Percentiles rank a stretch among this genome's conserved stretches.
phyloP scores from a whole-genome alignment of 2,797 vertebrate genomes.

The Helicolenus hilgendorfi region DNA sequence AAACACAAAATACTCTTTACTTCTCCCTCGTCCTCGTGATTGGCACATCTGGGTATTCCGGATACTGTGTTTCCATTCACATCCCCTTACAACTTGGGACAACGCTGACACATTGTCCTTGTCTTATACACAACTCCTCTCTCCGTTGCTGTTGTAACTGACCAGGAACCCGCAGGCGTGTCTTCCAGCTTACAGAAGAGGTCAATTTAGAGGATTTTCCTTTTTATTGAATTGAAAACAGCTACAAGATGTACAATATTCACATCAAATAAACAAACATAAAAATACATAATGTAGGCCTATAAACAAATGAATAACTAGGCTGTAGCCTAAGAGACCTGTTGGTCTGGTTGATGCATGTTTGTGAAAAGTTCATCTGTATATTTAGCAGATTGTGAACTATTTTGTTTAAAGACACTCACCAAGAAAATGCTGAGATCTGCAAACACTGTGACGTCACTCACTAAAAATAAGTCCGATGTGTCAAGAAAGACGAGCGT shows the following conservation, averaged over 20 bases:
- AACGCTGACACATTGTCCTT: neutral
- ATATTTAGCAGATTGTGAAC: no score
- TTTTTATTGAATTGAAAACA: no score
- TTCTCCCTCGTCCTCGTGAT: fast-evolving
- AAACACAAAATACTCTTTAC: neutral
- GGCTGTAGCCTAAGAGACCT: no score
- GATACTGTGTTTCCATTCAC: neutral
- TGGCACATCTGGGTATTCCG: neutral
- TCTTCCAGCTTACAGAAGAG: neutral
- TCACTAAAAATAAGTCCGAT: neutral
- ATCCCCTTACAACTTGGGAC: neutral
- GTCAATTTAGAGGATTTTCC: no score
- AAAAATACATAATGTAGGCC: no score
- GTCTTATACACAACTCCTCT: neutral
- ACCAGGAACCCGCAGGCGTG: neutral
- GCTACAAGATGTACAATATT: no score
- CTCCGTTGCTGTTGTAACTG: neutral
- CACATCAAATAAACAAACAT: no score
- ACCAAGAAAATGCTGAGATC: neutral
- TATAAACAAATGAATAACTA: no score
- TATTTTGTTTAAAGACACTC: neutral
- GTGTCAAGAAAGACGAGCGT: no score
- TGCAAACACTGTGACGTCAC: neutral
- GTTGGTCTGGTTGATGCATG: no score
- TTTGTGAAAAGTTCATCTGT: no score